Conservation (phyloP, 2,113 vertebrate genomes). For the Pleuronectes platessa region DNA sequence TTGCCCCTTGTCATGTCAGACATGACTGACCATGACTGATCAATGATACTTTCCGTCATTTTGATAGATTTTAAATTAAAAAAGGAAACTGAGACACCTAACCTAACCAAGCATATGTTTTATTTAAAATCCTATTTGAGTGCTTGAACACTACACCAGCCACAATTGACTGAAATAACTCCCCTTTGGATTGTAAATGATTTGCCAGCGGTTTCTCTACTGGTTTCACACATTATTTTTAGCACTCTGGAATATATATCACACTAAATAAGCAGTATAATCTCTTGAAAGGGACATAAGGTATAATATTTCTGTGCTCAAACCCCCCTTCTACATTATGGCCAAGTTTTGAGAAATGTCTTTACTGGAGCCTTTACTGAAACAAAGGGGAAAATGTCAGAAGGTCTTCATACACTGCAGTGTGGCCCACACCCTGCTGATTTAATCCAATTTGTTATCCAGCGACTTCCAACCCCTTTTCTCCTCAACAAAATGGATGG, state of each 20-base stretch:
- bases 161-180: no score
- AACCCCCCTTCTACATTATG: background rate
- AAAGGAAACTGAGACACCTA: background rate
- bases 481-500: background rate
- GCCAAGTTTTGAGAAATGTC: no score
- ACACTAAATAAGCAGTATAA: no score
- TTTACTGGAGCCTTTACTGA: background rate
- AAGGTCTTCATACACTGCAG: background rate
- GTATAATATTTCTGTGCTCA: no score
- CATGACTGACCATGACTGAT: background rate
- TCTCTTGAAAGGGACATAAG: background rate
- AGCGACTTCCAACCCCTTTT: background rate
- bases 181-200: no score
- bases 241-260: no score
- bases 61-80: background rate
- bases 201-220: no score
- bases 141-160: no score
- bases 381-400: background rate
- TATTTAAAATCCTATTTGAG: background rate
- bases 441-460: background rate
- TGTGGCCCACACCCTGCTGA: background rate
- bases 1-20: background rate
- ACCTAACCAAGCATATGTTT: background rate
- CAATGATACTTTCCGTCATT: background rate
- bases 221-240: no score